These are phyloP conservation scores for Urechis unicinctus DNA, from an alignment of 2,888 invertebrate species.

Conservation along the genomic window DNA sequence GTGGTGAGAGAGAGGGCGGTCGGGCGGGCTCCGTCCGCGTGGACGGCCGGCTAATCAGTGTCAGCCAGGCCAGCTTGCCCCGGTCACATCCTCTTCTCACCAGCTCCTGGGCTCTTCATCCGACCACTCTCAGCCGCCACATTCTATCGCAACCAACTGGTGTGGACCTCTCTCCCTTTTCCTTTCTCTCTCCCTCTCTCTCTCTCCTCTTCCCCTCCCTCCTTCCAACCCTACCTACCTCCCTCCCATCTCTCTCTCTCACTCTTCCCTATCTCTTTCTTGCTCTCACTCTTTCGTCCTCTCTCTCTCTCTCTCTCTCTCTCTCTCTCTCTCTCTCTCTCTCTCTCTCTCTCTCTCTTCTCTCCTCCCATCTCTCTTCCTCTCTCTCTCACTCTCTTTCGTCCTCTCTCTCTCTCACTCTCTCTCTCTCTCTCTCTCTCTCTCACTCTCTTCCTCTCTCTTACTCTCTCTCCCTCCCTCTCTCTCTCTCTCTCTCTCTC, in stretches of 20 bases:
- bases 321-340: slow-evolving; percentile 4
- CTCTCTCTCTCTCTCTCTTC: slow-evolving; percentile 2
- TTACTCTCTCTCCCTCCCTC: neutral
- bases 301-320: neutral
- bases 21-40: no score
- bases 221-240: neutral
- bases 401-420: neutral
- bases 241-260: neutral
- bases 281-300: slow-evolving; percentile 1
- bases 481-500: no score
- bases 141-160: no score
- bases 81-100: no score
- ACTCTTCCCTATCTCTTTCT: neutral
- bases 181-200: slow-evolving; percentile 4
- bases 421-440: neutral
- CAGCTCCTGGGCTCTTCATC: no score
- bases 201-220: neutral
- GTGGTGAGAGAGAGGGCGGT: no score
- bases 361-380: no score
- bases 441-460: no score
- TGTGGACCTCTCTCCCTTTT: neutral
- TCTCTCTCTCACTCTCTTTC: neutral
- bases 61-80: no score
- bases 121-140: no score
- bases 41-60: no score